phyloP scores from a whole-genome alignment of 2,888 invertebrate species.

The Hyles lineata region DNA sequence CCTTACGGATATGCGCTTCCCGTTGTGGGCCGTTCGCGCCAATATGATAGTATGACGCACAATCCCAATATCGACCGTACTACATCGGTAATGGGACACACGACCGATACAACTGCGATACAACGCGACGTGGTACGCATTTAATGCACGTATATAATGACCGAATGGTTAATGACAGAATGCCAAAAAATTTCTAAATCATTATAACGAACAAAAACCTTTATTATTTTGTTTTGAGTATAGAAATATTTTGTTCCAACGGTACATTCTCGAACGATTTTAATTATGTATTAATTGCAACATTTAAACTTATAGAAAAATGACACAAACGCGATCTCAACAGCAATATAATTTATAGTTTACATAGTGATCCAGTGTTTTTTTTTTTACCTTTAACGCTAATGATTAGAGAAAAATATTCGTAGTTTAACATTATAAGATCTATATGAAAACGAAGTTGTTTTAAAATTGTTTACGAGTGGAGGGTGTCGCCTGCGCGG shows the following conservation, averaged over 20 bases:
- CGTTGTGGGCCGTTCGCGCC: slow-evolving; percentile 32
- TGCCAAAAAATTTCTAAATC: not conserved
- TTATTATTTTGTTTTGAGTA: too few relatives aligned
- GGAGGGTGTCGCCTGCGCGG: not conserved
- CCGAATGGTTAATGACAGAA: not conserved
- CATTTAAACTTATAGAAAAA: too few relatives aligned
- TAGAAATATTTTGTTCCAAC: too few relatives aligned
- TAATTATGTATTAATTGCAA: too few relatives aligned
- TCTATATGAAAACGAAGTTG: not conserved
- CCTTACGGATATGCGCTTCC: slow-evolving; percentile 39
- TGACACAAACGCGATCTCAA: too few relatives aligned
- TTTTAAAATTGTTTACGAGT: not conserved
- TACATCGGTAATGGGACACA: not conserved
- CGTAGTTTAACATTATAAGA: not conserved
- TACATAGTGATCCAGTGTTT: not conserved
- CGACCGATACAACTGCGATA: not conserved
- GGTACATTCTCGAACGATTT: too few relatives aligned
- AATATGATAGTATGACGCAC: slow-evolving; percentile 10
- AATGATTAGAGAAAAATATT: not conserved
- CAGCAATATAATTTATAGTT: not conserved
- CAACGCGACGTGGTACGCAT: not conserved
- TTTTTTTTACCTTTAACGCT: not conserved
- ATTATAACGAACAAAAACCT: not conserved
- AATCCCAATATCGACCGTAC: not conserved
- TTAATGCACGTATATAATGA: not conserved